Evolutionary conservation across 1,140 invertebrate species (phyloP), one percentile per base, ranked within the genome.

Genomic region (Drosophila ironensis): DNA sequence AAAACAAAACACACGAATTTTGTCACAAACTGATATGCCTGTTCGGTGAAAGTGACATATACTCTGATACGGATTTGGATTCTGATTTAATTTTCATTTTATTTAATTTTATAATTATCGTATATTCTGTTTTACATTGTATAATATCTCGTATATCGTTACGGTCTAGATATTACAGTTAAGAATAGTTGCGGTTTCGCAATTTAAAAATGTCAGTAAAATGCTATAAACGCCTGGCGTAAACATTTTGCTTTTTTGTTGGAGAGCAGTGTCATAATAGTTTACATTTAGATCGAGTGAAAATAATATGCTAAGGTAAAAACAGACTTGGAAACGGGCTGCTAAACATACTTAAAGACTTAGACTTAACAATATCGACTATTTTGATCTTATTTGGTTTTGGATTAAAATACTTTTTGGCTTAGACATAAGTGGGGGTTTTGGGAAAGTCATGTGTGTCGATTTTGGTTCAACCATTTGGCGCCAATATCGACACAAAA

Each of bases 111-210:
- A 53, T 33, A 47, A 37, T 69, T 69, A 69, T 69, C 64, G 60
- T 46, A 69, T 69, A 44, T 68, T 68, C 24, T 47, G 66, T 68
- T 68, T 68, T 57, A 69, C 59, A 63, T 48, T 63, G 59, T 63
- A 63, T 68, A 68, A 69, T 69, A 69, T 41, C 27, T 69, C 64
- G 42, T 69, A 44, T 66, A 30, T 45, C 48, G 27, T 69, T 69
- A 69, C 63, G 14, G 14, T 30, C 66, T 69, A 69, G 24, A 63
- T 68, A 12, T 68, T 68, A 69, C 44, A 69, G 11, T 69, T 69
- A 57, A 69, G 57, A 69, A 41, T 33, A 33, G 51, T 42, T 41
- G 22, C 40, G 38, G 45, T 51, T 67, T 67, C 16, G 35, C 47
- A 63, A 64, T 66, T n/a, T n/a, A 30, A 67, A 60, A 60, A 59